Evolutionary conservation across 2,888 invertebrate genomes (phyloP), one percentile per base, ranked within the genome.

Genomic region (Rhabditoides inermis): DNA sequence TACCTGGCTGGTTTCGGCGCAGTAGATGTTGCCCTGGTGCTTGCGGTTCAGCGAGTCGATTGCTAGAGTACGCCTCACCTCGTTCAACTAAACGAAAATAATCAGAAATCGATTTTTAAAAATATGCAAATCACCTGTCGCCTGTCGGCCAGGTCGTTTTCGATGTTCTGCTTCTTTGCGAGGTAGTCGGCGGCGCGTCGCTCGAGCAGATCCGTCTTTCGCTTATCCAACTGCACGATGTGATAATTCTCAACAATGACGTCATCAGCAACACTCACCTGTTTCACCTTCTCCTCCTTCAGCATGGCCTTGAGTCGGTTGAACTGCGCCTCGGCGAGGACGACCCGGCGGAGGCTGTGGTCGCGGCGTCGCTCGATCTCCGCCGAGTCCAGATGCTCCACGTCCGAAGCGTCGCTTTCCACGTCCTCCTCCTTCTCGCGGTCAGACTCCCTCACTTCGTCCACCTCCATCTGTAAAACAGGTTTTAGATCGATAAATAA

Each of bases 311-410:
- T 30, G 7, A 50, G 42, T 5, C n/a, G 23, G 10, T 18, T 18
- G 28, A 44, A 20, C 15, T 28, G 15, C 22, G 32, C 44, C 22
- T 50, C 50, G 36, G 23, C 42, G n/a, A 44, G 2, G 7, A 50
- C 26, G 7, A 50, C 3, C 22, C 27, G 32, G 12, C 28, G 23
- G 26, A 50, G 6, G 12, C 25, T 12, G 12, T 26, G 18, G 15
- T 50, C 44, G 32, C 40, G 26, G 12, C 50, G 50, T 20, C 22
- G 22, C 25, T 44, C 44, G 27, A 32, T 35, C 4, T 50, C 50
- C 2, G 15, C 50, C 44, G 20, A 39, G 20, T 39, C 40, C 18
- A 18, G 10, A 10, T n/a, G 12, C 20, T 39, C 40, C 1, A 18
- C 20, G 20, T 39, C 40, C 20, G 12, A 39, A 39, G n/a, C n/a